Evolutionary conservation across 2,888 invertebrate genomes (phyloP).

Genomic region (Myopa tessellatipennis): DNA sequence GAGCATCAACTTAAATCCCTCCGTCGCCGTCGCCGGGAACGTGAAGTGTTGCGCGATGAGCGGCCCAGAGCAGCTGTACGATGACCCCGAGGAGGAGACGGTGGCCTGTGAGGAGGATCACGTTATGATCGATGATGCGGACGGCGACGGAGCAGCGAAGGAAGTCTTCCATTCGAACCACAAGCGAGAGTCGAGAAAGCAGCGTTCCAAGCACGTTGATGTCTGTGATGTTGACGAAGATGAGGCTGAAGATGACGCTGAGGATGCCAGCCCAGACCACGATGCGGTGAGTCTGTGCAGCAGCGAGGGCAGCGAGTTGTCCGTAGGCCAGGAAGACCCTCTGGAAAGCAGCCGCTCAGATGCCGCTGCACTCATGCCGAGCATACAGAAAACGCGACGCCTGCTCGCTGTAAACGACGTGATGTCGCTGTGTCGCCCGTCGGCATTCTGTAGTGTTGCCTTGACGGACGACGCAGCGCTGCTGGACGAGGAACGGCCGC

Average conservation of each 20-base stretch:
- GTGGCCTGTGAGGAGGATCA: conserved; percentile 42
- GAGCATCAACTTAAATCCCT: conserved; percentile 3
- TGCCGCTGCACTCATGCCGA: conserved; percentile 1
- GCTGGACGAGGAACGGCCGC: not conserved
- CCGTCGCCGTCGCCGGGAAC: conserved; percentile 1
- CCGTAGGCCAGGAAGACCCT: conserved; percentile 79
- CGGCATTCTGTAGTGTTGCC: conserved; percentile 53
- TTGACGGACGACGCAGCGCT: conserved; percentile 46
- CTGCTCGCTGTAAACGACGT: conserved; percentile 50
- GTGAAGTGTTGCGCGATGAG: conserved; percentile 37
- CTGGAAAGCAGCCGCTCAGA: not conserved
- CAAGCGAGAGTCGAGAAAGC: conserved; percentile 32
- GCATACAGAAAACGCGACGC: conserved; percentile 48
- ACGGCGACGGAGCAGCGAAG: conserved; percentile 39
- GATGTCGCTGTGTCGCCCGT: conserved; percentile 53
- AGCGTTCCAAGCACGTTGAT: conserved; percentile 27
- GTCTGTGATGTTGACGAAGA: conserved; percentile 27
- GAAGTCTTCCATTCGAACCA: conserved; percentile 38
- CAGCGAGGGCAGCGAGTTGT: conserved; percentile 83
- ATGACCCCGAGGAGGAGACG: not conserved
- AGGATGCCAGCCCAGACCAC: conserved; percentile 51
- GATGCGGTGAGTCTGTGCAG: conserved; percentile 76
- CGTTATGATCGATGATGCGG: conserved; percentile 41
- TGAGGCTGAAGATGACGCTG: conserved; percentile 47
- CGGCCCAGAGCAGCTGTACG: conserved; percentile 34